Conservation (phyloP, 2,888 invertebrate species). For the Omphaloscelis lunosa region DNA sequence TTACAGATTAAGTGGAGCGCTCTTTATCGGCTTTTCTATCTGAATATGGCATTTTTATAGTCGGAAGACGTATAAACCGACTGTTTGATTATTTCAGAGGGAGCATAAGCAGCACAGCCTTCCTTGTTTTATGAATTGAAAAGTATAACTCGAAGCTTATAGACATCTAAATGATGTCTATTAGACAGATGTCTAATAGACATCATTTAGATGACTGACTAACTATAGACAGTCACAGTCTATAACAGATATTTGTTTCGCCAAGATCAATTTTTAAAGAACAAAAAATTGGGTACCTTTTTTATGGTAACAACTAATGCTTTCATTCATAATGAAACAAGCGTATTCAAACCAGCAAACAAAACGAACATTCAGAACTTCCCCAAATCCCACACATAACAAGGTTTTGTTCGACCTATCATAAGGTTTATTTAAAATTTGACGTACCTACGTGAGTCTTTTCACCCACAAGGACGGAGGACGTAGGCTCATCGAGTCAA, state of each 20-base stretch:
- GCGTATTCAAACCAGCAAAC: slow-evolving; percentile 1
- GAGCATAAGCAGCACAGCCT: neutral
- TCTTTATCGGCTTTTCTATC: slow-evolving; percentile 9
- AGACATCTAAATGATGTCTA: too few species aligned
- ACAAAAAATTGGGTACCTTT: neutral
- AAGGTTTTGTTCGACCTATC: slow-evolving; percentile 27
- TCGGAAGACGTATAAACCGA: neutral
- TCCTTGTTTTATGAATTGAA: neutral
- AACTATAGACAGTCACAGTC: neutral
- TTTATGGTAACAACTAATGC: neutral
- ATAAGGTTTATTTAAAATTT: slow-evolving; percentile 49
- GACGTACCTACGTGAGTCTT: slow-evolving; percentile 62
- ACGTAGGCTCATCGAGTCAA: slow-evolving; percentile 77
- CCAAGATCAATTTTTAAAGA: neutral
- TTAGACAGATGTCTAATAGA: too few species aligned
- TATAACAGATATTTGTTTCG: neutral
- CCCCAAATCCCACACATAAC: slow-evolving; percentile 1
- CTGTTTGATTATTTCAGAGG: neutral
- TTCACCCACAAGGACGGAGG: slow-evolving; percentile 66
- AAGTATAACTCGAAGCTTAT: neutral
- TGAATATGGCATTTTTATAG: neutral
- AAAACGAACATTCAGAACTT: slow-evolving; percentile 32
- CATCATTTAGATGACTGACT: too few species aligned
- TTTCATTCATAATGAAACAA: neutral
- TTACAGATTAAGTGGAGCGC: slow-evolving; percentile 37